Evolutionary conservation across 2,797 vertebrate species (phyloP), one percentile per base, ranked within the genome.

Genomic region (Onychomys leucogaster): DNA sequence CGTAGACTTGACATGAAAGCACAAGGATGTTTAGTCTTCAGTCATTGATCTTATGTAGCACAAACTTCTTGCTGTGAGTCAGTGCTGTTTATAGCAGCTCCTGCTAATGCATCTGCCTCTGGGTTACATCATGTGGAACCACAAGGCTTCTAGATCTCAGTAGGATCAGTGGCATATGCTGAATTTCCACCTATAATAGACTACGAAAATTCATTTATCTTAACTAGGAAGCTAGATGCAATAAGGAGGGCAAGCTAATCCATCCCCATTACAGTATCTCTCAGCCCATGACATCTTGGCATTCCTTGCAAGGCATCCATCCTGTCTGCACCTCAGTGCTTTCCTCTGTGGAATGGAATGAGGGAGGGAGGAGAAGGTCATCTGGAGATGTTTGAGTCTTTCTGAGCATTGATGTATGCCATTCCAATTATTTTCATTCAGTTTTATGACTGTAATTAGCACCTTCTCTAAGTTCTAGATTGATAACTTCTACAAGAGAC

Each of bases 401-500:
- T 89, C 69, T 2, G 2, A 59, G 87, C 43, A 14, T 5, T 11
- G 19, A 91, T 29, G 6, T 46, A 52, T 2, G 63, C 34, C 23
- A 2, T 34, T 69, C 37, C 8, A 2, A 34, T 89, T 57, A 37
- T 83, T 73, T 81, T 86, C 83, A 93, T 67, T 77, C 43, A 89
- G 16, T 63, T 91, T 83, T 92, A 69, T 73, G 14, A 61, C 43
- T 85, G 71, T 52, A 71, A 86, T 91, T 55, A 89, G 94, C 87
- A 41, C 49, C 46, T 92, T 41, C 3, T 17, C n/a, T 65, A 89
- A 55, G 29, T 55, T 89, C 21, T 71, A 77, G 65, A 84, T 92
- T 93, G 57, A 37, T 71, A 63, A 85, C 27, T 7, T 78, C 19
- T 0, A 55, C 37, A 46, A 32, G 1, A 25, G 61, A 21, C 80